Conservation (phyloP, 1,140 invertebrate species). For the Zaprionus tsacasi region DNA sequence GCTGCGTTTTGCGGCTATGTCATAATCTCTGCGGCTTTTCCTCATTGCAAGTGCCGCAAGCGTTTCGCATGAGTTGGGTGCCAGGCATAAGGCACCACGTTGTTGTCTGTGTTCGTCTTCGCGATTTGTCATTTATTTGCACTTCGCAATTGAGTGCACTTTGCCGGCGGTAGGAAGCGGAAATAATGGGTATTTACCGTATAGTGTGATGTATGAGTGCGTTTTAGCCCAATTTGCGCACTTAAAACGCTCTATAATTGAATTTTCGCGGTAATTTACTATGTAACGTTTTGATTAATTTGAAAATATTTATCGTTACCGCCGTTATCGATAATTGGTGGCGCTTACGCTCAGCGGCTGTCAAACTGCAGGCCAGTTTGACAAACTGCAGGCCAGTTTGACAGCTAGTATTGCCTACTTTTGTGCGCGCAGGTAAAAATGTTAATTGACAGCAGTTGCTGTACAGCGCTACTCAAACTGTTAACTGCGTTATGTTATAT, state of each 20-base stretch:
- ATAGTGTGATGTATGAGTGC: constrained; percentile 51
- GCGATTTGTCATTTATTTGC: constrained; percentile 77
- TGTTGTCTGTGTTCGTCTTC: constrained; percentile 30
- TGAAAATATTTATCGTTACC: neutral
- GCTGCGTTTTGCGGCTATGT: constrained; percentile 48
- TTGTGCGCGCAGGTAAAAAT: neutral
- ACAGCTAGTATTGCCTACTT: constrained; percentile 19
- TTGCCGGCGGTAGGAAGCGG: constrained; percentile 60
- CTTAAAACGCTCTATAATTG: constrained; percentile 23
- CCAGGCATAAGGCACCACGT: constrained; percentile 7
- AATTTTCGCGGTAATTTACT: constrained; percentile 8
- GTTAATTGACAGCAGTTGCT: too few species aligned
- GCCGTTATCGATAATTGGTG: constrained; percentile 30
- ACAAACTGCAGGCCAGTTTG: constrained; percentile 33
- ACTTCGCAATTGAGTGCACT: constrained; percentile 61
- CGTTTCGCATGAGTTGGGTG: constrained; percentile 66
- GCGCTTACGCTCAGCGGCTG: neutral
- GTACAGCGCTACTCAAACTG: neutral
- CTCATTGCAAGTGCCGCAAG: constrained; percentile 40
- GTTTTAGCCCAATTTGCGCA: constrained; percentile 43
- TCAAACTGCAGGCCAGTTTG: constrained; percentile 38
- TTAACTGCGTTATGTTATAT: neutral
- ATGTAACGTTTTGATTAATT: constrained; percentile 8
- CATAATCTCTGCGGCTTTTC: constrained; percentile 59
- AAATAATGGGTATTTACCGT: constrained; percentile 57